phyloP scores from a whole-genome alignment of 2,888 invertebrate genomes.

The Helobdella robusta region DNA sequence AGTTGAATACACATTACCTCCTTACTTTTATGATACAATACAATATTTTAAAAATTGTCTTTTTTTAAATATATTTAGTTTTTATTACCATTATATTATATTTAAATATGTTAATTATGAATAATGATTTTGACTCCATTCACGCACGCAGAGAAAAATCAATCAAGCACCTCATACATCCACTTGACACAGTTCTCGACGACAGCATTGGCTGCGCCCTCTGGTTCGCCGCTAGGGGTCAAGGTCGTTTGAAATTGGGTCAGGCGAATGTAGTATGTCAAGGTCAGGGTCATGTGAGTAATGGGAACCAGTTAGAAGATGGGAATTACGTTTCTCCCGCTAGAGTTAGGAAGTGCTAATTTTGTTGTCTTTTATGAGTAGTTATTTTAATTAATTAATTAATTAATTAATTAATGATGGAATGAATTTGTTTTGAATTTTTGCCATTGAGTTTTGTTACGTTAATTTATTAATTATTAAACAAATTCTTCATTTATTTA shows the following conservation, averaged over 20 bases:
- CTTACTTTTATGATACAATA: background rate
- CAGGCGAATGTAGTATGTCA: no score
- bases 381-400: no score
- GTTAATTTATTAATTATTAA: no score
- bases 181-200: slow-evolving; percentile 77
- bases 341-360: slow-evolving; percentile 40
- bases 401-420: no score
- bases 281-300: slow-evolving; percentile 1
- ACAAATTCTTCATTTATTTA: no score
- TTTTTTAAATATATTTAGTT: background rate
- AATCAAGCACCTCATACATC: slow-evolving; percentile 67
- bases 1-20: background rate
- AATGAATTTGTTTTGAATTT: no score
- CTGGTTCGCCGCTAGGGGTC: slow-evolving; percentile 84
- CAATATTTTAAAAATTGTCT: no score
- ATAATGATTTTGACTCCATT: background rate
- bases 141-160: slow-evolving; percentile 31
- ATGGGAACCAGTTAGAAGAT: slow-evolving; percentile 31
- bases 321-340: slow-evolving; percentile 39
- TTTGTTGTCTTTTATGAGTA: no score
- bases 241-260: slow-evolving; percentile 47
- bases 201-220: slow-evolving; percentile 82
- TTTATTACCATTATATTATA: background rate
- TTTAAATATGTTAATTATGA: background rate
- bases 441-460: no score